phyloP scores from a whole-genome alignment of 1,140 invertebrate species.

The Littorina saxatilis region DNA sequence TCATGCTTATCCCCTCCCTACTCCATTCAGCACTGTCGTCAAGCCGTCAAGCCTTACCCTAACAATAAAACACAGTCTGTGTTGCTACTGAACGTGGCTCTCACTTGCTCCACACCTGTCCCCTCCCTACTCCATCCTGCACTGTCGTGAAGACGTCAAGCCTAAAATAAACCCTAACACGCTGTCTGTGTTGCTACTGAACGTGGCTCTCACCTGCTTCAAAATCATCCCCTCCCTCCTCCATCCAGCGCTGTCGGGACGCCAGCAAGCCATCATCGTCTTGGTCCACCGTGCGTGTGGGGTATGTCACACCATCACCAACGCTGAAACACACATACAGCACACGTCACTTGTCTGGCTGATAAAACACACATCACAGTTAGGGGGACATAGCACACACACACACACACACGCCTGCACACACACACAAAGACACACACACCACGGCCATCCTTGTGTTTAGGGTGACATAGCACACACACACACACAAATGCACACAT shows the following conservation, averaged over 20 bases:
- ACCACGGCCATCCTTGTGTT: neutral
- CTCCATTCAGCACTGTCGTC: no score
- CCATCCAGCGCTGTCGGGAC: slow-evolving; percentile 73
- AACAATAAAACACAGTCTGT: no score
- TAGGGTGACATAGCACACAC: neutral
- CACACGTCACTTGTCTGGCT: neutral
- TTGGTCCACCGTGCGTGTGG: slow-evolving; percentile 86
- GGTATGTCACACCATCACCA: slow-evolving; percentile 91
- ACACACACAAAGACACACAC: neutral
- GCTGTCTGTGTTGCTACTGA: no score
- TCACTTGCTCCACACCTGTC: no score
- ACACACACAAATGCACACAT: neutral
- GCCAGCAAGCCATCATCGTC: slow-evolving; percentile 85
- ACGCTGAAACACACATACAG: slow-evolving; percentile 78
- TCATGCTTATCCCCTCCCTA: no score
- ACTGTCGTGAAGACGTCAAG: no score
- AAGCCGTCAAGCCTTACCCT: no score
- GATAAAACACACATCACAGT: neutral
- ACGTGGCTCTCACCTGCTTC: neutral
- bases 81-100: no score
- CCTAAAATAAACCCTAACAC: no score
- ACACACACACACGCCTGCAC: no score
- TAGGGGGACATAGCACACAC: no score
- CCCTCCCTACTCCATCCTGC: no score
- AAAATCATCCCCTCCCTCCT: slow-evolving; percentile 66